Base-by-base conservation (phyloP, 2,888 invertebrate genomes). In the Hyalella azteca region DNA sequence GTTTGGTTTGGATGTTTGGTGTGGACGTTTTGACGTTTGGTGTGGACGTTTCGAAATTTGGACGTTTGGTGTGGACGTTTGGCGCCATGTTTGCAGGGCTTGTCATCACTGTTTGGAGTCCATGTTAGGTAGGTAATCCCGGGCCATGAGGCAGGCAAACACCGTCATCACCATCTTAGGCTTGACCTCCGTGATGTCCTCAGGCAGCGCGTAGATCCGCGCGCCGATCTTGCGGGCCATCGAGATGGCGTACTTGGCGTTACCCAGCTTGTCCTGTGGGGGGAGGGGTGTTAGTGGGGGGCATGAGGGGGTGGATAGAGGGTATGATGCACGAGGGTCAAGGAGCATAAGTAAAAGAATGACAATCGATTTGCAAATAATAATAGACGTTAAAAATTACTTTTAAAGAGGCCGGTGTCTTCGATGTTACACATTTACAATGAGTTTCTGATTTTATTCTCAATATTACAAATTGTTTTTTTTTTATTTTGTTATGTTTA, bases 81-180 rank as follows among this genome's bases (percentile, higher is more conserved):
- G n/a, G n/a, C n/a, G n/a, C n/a, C n/a, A n/a, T n/a, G n/a, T n/a
- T n/a, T n/a, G n/a, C n/a, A n/a, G n/a, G n/a, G n/a, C n/a, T n/a
- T n/a, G n/a, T n/a, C n/a, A n/a, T n/a, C n/a, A n/a, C 78, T 83
- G 81, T 75, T 86, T 86, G 78, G 82, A 79, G 88, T 93, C 94
- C 94, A 95, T 93, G 87, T 93, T 92, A 85, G 97, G 97, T 87
- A 96, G 92, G 89, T 96, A 97, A 36, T 60, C 60, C 87, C 95
- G 91, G 40, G 96, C 96, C 98, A 99, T 99, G 87, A 99, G 91
- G 88, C 98, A 98, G 40, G 99, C 98, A 90, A 99, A 99, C 86
- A 99, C 95, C 3, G 99, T 99, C 98, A 99, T 97, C 81, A 99
- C 95, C 97, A 99, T 96, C 90, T 98, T 99, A 80, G 94, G 95